Conservation (phyloP, 1,140 invertebrate genomes). For the Drosophila elegans region DNA sequence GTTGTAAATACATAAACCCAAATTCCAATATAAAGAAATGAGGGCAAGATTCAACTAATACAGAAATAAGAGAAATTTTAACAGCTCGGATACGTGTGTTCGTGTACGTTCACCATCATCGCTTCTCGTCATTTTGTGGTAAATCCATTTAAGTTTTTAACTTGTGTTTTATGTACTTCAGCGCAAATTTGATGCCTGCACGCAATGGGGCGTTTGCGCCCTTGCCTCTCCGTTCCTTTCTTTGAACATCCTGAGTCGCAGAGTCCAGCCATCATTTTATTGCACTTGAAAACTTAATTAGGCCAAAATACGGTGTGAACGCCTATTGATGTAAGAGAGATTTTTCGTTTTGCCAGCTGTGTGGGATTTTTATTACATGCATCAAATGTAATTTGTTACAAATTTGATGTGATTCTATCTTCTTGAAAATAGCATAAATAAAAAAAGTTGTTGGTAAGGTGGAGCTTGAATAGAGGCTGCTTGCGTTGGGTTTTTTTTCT, state of each 20-base stretch:
- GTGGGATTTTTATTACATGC: constrained; percentile 79
- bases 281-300: constrained; percentile 85
- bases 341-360: constrained; percentile 59
- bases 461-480: constrained; percentile 14
- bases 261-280: constrained; percentile 77
- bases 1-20: no score
- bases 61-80: constrained; percentile 5
- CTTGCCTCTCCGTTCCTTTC: neutral
- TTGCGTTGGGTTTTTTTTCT: constrained; percentile 25
- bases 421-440: constrained; percentile 79
- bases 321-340: constrained; percentile 58
- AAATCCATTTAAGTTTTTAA: constrained; percentile 81
- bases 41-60: constrained; percentile 7
- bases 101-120: constrained; percentile 37
- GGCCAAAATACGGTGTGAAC: constrained; percentile 80
- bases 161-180: constrained; percentile 78
- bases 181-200: constrained; percentile 73
- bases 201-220: constrained; percentile 56
- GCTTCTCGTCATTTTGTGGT: constrained; percentile 33
- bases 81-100: constrained; percentile 18
- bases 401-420: constrained; percentile 84
- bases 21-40: no score
- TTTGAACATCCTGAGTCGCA: constrained; percentile 13
- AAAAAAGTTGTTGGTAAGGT: constrained; percentile 47
- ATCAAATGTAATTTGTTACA: constrained; percentile 84